Percentiles rank a stretch among this genome's conserved stretches.
Conservation (phyloP, 2,113 vertebrate genomes). For the Cryptotis parvus region DNA sequence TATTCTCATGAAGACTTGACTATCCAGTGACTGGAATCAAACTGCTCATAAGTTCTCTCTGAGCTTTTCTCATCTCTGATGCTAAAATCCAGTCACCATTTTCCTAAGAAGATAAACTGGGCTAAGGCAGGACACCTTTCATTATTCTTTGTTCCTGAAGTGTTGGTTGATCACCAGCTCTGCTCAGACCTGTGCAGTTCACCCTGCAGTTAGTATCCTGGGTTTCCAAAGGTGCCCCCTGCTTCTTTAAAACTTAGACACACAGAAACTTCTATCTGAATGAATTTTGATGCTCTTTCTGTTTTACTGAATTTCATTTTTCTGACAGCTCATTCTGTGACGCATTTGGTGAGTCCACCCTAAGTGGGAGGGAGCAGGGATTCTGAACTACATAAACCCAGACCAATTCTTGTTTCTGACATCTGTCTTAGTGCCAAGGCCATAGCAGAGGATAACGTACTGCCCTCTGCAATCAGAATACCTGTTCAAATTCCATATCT, state of each 20-base stretch:
- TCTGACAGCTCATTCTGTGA: not conserved
- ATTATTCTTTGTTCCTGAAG: not conserved
- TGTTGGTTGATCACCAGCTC: not conserved
- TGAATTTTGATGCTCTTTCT: not conserved
- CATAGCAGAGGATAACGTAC: not conserved
- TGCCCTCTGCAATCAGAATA: not conserved
- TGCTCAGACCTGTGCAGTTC: not conserved
- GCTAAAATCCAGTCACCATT: not conserved
- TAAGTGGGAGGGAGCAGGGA: not conserved
- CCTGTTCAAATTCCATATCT: not conserved
- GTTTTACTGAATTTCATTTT: not conserved
- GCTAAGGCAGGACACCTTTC: not conserved
- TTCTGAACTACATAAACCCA: not conserved
- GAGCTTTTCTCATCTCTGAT: not conserved
- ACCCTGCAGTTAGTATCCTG: fast-evolving
- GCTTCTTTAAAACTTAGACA: not conserved
- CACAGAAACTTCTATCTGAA: not conserved
- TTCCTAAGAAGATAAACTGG: not conserved
- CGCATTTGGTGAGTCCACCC: not conserved
- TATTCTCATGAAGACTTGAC: not conserved
- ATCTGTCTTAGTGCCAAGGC: not conserved
- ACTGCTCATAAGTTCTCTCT: not conserved
- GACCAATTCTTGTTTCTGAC: not conserved
- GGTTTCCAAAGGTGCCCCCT: not conserved
- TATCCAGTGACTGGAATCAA: not conserved